Evolutionary conservation across 2,888 invertebrate genomes (phyloP), one percentile per base, ranked within the genome.

Genomic region (Amorpha juglandis): DNA sequence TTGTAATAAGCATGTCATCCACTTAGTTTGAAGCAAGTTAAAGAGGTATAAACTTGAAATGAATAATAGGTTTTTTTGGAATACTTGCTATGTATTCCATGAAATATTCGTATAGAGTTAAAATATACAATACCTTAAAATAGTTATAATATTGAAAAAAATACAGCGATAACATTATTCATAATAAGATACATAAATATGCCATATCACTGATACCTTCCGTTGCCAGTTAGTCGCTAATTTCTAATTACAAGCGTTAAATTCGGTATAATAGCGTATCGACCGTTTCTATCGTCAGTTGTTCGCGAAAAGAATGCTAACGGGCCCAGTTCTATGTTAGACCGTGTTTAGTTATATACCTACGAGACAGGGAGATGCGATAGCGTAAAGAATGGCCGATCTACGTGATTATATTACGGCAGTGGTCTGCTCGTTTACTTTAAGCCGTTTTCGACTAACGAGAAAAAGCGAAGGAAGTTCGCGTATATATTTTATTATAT

Each of bases 231-330:
- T 80, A 80, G 73, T 76, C 74, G 78, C 79, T 84, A 84, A 88
- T 86, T 88, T 82, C 80, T 84, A 87, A 88, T 87, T 86, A 84
- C 77, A 82, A 80, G 84, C 87, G 88, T 88, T 80, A 86, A 88
- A 89, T 85, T 84, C 76, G 77, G 74, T 80, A 78, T 81, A 83
- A 85, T 81, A 78, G 83, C 84, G 80, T 83, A 79, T 82, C 84
- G 79, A 70, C 73, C 79, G 80, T 78, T 76, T 74, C 80, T 75
- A 78, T 79, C 76, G 77, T 74, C 76, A 70, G 78, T 83, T 81
- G 81, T 82, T 88, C 78, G 87, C 88, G 76, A 90, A 89, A 88
- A 87, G 82, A 88, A 87, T 84, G 79, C 80, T 90, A 91, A 91
- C 90, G 90, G 91, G 72, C 79, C 72, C 74, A 71, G 70, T 81